Base-by-base conservation (phyloP, 2,888 invertebrate species). In the Ephialtes manifestator region DNA sequence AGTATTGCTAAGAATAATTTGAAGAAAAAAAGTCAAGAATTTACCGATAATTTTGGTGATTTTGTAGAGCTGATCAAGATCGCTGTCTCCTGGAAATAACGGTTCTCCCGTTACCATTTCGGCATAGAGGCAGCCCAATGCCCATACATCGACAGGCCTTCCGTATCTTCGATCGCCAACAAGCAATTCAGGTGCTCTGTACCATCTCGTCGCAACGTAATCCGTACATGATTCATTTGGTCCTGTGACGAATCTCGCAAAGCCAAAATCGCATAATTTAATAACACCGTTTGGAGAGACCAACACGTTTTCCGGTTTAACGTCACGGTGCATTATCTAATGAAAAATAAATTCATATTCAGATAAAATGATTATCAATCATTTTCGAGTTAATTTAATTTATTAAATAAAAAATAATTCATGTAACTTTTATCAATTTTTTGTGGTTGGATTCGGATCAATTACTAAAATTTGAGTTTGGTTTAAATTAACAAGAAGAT, bases 221-320 rank as follows among this genome's bases (percentile, higher is more conserved):
- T 98, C 98, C 80, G 97, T 98, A 94, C 97, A 97, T 0, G 97
- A 96, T 92, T 98, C 97, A 0, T 97, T 97, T 1, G 96, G 95
- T 0, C 95, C 95, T 0, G 96, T 96, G 78, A 97, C 94, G 0
- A 97, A 95, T 48, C 98, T 95, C 0, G 98, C 98, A 92, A 98
- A 98, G 1, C 98, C 98, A 89, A 98, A 97, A 95, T 98, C 98
- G 93, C 98, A 98, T n/a, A 98, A 95, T 94, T 98, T 98, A 53
- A 98, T 97, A 4, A 98, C 96, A 0, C 98, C 98, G 53, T 95
- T 94, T 84, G 96, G 96, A 0, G 97, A 97, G 0, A 98, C 97
- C 81, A 98, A 94, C 60, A 98, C 97, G 93, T 98, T 98, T 93
- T 98, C 98, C 2, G 98, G 98, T 91, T 98, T 98, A 65, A 98